Evolutionary conservation across 1,140 invertebrate genomes (phyloP), one percentile per base, ranked within the genome.

Genomic region (Megathymus violae): DNA sequence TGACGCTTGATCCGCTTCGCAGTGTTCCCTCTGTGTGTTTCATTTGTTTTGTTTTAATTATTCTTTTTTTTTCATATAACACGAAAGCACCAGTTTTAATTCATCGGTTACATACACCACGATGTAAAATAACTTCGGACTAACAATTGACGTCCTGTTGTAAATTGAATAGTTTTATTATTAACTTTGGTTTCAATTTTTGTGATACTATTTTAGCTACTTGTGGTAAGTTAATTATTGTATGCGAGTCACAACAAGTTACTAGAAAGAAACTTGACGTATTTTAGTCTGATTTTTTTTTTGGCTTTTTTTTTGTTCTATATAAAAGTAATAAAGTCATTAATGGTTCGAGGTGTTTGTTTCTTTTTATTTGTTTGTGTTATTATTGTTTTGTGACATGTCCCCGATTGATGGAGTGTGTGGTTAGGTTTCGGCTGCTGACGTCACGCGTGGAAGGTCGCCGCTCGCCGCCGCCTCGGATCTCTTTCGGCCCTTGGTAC

Each of bases 401-500:
- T 72, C 68, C 68, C 58, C 31, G 56, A 66, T 64, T 73, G 58
- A 69, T 64, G 67, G 67, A 47, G 76, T 66, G 58, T 60, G 48
- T 58, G 71, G 69, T 22, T 76, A 90, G 88, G 78, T 90, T 88
- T 78, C 67, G 80, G 71, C 60, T 88, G 77, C 64, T 88, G 76
- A 76, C 80, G 60, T 78, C 80, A 54, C 77, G 79, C 17, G 66
- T 71, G 40, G 64, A 74, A 22, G 76, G 75, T 11, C 76, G 84
- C 17, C 78, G 80, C 17, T 81, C 81, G 46, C 81, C 85, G 58
- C 87, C 87, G 59, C 78, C 85, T 44, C 71, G 82, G 72, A 90
- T 90, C 85, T 90, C 88, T 88, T 90, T 90, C 88, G 88, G 88
- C 80, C 88, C 88, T 74, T 90, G 88, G 88, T 83, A 88, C 77